Base-by-base conservation (phyloP, 2,888 invertebrate species). In the Conistra vaccinii region DNA sequence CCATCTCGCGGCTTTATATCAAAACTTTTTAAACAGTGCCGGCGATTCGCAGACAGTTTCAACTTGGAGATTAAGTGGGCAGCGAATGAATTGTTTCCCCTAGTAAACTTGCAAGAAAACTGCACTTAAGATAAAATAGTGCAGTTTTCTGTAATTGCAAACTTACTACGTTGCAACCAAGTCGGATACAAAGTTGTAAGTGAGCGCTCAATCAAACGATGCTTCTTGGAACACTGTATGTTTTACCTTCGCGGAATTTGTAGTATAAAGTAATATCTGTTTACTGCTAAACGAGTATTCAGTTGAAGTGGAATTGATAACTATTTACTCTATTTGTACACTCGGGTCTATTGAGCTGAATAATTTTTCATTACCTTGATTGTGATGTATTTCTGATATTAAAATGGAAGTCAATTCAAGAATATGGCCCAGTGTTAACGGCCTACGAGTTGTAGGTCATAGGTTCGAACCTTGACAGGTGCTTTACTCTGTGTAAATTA, bases 21-120 rank as follows among this genome's bases (percentile, higher is more conserved):
- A 74, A 92, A 93, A 92, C 91, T 93, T 87, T 92, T 90, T 89
- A 90, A 91, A 90, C 86, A 90, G 85, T 87, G 72, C 79, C 70
- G 69, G 83, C 85, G 81, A 84, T 84, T 85, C 84, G 75, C 71
- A 89, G 84, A 88, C 89, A 87, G 88, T 87, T 87, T 84, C 84
- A 88, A 89, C 87, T 86, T 76, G 76, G 82, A 91, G 91, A 91
- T 91, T 90, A 92, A 93, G 90, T 89, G 88, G 83, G 82, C 86
- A 83, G 67, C 80, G 88, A 90, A 91, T 88, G 88, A 90, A 91
- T 89, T 90, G 90, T 89, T 90, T 88, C 88, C 87, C 68, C 79
- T 83, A 82, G 87, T 88, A 87, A 92, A 90, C 88, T 87, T 73
- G 85, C 72, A 87, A 89, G 88, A 89, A 90, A 91, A 90, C 90